Base-by-base conservation (phyloP, 2,888 invertebrate genomes). In the Ectemnius cavifrons region DNA sequence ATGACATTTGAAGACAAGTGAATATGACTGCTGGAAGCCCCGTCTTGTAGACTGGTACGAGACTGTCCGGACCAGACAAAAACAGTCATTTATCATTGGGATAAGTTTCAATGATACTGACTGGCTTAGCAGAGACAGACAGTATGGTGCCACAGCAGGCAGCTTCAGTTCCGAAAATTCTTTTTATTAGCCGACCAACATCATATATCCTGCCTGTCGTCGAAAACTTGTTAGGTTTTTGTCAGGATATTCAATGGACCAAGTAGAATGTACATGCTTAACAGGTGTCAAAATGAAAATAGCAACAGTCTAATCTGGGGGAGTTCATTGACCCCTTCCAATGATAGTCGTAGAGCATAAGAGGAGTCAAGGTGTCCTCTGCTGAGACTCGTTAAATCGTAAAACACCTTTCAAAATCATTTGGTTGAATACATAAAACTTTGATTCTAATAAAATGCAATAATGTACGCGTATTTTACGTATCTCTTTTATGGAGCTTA, bases 281-380 rank as follows among this genome's bases (percentile, higher is more conserved):
- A 6, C 46, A 11, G 47, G 23, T 14, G 59, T 67, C 47, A 45
- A 18, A 20, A 57, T 57, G 60, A 75, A 68, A 59, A 63, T 20
- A 46, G 37, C 16, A 49, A 67, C 52, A 63, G 71, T 67, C 6
- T 59, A 71, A 67, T 45, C 56, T n/a, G 37, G 27, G 56, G 0
- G 64, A 67, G 75, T 74, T 76, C 69, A 67, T 70, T 52, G 73
- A 76, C 71, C 76, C 59, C n/a, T n/a, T 3, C 47, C 49, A 11
- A 11, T 14, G 23, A 28, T 52, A 58, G 20, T 63, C 57, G 37
- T 62, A 2, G 11, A 56, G 27, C 14, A 59, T 69, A 59, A 52
- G 59, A 69, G 60, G 14, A 28, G 37, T 18, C 49, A 52, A 20
- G 14, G n/a, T 37, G 5, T n/a, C 61, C 47, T 47, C 47, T 11